Conservation (phyloP, 2,888 invertebrate genomes). For the Notocelia uddmanniana region DNA sequence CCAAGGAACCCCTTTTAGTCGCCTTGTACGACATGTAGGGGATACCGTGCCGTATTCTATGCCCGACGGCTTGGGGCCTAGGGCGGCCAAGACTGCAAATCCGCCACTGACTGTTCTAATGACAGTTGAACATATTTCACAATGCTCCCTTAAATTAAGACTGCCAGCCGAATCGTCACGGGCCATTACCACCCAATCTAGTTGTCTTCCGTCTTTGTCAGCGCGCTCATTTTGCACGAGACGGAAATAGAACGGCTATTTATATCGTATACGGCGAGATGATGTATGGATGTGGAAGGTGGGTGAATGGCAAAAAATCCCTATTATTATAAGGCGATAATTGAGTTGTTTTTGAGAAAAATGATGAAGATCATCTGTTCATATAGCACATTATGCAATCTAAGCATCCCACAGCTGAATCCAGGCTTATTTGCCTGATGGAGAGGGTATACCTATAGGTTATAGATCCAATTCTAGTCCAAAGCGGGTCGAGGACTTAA, state of each 20-base stretch:
- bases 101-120: too few relatives aligned
- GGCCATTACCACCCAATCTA: constrained; percentile 41
- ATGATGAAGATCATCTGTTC: constrained; percentile 7
- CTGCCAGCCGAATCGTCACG: neutral
- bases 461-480: too few relatives aligned
- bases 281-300: constrained; percentile 21
- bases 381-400: too few relatives aligned
- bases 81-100: too few relatives aligned
- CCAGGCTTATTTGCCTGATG: too few relatives aligned
- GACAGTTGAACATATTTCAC: neutral
- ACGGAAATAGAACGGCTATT: constrained; percentile 38
- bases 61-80: too few relatives aligned
- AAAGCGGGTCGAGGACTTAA: too few relatives aligned
- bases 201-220: constrained; percentile 41
- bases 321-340: constrained; percentile 9
- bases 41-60: too few relatives aligned
- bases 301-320: constrained; percentile 4
- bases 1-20: too few relatives aligned
- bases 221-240: constrained; percentile 28
- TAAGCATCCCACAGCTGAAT: too few relatives aligned
- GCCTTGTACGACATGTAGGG: too few relatives aligned
- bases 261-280: constrained; percentile 28
- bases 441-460: too few relatives aligned
- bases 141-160: constrained; percentile 12
- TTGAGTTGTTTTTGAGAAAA: constrained; percentile 6